These are phyloP conservation scores for Urocynchramus pylzowi DNA, from an alignment of 2,113 vertebrate genomes.

Conservation along the genomic window DNA sequence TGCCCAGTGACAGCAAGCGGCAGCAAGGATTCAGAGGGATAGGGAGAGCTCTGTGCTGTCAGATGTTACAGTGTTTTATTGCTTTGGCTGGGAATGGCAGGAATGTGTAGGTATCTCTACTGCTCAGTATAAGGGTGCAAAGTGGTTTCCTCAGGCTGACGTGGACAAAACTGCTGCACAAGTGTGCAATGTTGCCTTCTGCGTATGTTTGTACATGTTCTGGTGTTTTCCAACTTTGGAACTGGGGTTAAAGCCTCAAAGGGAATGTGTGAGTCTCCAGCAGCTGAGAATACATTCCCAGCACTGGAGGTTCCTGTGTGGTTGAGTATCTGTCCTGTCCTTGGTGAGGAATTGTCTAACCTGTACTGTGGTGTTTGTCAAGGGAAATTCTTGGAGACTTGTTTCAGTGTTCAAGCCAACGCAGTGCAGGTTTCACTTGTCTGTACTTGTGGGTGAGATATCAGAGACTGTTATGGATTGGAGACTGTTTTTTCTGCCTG, in stretches of 20 bases:
- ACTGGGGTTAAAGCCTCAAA: neutral
- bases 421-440: neutral
- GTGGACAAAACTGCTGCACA: neutral
- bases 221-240: neutral
- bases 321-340: neutral
- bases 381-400: neutral
- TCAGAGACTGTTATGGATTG: neutral
- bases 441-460: neutral
- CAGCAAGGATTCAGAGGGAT: neutral
- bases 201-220: neutral
- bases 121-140: neutral
- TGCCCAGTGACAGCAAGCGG: neutral
- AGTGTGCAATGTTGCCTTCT: neutral
- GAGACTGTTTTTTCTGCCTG: neutral
- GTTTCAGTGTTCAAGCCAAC: neutral
- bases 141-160: neutral
- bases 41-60: conserved; percentile 17
- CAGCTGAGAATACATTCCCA: neutral
- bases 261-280: neutral
- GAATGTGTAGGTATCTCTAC: neutral
- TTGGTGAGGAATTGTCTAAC: neutral
- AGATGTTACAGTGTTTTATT: neutral
- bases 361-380: neutral
- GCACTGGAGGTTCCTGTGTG: neutral
- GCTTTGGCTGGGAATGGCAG: neutral